A percentile compares a stretch with the other conserved stretches of the same genome.
These are phyloP conservation scores for Asobara japonica DNA, from an alignment of 1,140 invertebrate species.

Conservation along the genomic window DNA sequence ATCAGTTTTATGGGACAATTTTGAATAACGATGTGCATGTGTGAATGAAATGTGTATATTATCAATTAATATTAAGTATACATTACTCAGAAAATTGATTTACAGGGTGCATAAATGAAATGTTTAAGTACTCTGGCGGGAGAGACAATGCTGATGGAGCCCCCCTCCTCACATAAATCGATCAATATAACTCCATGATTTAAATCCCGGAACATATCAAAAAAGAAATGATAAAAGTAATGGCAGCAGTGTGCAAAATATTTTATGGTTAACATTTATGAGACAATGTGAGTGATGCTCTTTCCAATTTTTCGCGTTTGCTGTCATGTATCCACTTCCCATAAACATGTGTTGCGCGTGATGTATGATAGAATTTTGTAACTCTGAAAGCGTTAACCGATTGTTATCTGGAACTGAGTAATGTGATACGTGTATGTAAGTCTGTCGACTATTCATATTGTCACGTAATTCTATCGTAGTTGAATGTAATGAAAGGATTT, in stretches of 20 bases:
- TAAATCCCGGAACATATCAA: slow-evolving; percentile 58
- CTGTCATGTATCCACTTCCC: slow-evolving; percentile 19
- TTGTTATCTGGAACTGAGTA: slow-evolving; percentile 8
- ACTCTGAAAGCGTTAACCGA: slow-evolving; percentile 26
- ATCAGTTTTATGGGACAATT: neutral
- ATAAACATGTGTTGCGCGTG: neutral
- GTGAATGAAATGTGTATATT: neutral
- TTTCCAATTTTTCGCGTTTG: neutral
- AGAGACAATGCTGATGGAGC: neutral
- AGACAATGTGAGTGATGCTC: neutral
- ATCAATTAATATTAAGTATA: neutral
- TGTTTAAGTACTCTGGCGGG: neutral
- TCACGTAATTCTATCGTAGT: slow-evolving; percentile 52
- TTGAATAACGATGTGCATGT: neutral
- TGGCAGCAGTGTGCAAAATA: slow-evolving; percentile 1
- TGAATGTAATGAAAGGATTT: slow-evolving; percentile 60
- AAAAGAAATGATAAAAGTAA: slow-evolving; percentile 15
- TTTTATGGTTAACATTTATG: slow-evolving; percentile 10
- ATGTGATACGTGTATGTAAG: slow-evolving; percentile 40
- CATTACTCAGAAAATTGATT: neutral
- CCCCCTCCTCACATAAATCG: neutral
- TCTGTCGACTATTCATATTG: slow-evolving; percentile 39
- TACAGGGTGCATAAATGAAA: neutral
- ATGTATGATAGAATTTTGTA: slow-evolving; percentile 5
- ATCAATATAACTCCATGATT: neutral